Percentiles rank a stretch among this genome's conserved stretches.
phyloP scores from a whole-genome alignment of 2,888 invertebrate species.

The Ceriagrion tenellum region DNA sequence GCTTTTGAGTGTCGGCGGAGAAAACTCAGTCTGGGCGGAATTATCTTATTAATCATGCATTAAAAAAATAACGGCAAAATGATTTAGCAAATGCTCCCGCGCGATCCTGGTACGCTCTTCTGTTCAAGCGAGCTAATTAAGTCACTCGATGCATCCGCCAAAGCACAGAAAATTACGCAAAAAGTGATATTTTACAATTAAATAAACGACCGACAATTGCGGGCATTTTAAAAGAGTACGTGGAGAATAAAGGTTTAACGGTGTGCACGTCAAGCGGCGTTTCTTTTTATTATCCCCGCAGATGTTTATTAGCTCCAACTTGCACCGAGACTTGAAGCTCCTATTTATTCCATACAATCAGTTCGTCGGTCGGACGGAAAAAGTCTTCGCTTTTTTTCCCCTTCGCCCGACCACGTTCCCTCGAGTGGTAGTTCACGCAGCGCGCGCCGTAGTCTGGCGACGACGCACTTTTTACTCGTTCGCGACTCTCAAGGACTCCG shows the following conservation, averaged over 20 bases:
- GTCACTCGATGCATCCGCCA: not conserved
- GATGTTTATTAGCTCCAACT: not conserved
- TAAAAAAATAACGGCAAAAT: not conserved
- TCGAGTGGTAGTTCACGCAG: conserved; percentile 51
- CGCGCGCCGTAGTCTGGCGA: conserved; percentile 33
- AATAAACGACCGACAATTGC: not conserved
- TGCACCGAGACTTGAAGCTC: not conserved
- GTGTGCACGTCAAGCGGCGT: not conserved
- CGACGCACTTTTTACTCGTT: conserved; percentile 42
- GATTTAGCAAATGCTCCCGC: not conserved
- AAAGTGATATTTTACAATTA: not conserved
- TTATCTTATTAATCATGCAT: not conserved
- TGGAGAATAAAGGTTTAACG: not conserved
- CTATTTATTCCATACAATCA: conserved; percentile 23
- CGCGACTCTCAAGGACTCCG: conserved; percentile 57
- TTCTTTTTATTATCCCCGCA: not conserved
- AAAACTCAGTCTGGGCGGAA: not conserved
- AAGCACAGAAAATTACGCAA: not conserved
- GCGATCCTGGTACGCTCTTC: not conserved
- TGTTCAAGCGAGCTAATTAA: not conserved
- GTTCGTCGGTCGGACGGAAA: not conserved
- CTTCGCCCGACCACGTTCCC: not conserved
- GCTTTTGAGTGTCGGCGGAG: not conserved
- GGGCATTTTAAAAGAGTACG: not conserved
- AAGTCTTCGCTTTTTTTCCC: not conserved